These are phyloP conservation scores for Uloborus diversus DNA, from an alignment of 1,140 invertebrate genomes.

Conservation along the genomic window DNA sequence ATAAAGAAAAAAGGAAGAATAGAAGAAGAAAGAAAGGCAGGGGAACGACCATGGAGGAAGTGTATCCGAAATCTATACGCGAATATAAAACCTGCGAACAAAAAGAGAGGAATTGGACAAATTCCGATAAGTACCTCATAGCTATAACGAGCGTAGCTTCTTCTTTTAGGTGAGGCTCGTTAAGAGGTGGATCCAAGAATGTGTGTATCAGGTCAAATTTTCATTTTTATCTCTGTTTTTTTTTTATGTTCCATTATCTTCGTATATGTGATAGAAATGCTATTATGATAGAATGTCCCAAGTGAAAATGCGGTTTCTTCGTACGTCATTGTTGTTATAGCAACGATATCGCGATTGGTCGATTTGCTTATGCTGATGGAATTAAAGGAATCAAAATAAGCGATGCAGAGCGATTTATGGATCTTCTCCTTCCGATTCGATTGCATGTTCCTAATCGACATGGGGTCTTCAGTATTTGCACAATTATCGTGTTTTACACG, in stretches of 20 bases:
- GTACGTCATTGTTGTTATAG: constrained; percentile 33
- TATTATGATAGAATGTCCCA: constrained; percentile 22
- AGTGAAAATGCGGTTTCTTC: constrained; percentile 3
- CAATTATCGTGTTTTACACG: no score
- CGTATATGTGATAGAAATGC: constrained; percentile 16
- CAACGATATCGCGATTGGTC: not conserved
- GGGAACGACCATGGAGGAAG: no score
- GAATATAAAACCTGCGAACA: constrained; percentile 39
- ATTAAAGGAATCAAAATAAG: constrained; percentile 31
- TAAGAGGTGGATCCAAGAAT: constrained; percentile 32
- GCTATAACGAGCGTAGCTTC: constrained; percentile 22
- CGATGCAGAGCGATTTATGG: not conserved
- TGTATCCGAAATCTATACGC: constrained; percentile 51
- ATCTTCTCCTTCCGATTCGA: not conserved
- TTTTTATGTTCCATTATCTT: not conserved
- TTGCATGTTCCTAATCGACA: no score
- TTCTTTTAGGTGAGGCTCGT: constrained; percentile 21
- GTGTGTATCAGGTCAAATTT: not conserved
- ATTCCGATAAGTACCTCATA: constrained; percentile 44
- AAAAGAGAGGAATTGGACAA: constrained; percentile 10
- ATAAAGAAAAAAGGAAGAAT: no score
- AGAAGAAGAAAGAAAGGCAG: no score
- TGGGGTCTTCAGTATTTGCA: no score
- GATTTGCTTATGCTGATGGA: constrained; percentile 21
- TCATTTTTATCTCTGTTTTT: not conserved